Evolutionary conservation across 1,140 invertebrate species (phyloP).

Genomic region (Limonius californicus): DNA sequence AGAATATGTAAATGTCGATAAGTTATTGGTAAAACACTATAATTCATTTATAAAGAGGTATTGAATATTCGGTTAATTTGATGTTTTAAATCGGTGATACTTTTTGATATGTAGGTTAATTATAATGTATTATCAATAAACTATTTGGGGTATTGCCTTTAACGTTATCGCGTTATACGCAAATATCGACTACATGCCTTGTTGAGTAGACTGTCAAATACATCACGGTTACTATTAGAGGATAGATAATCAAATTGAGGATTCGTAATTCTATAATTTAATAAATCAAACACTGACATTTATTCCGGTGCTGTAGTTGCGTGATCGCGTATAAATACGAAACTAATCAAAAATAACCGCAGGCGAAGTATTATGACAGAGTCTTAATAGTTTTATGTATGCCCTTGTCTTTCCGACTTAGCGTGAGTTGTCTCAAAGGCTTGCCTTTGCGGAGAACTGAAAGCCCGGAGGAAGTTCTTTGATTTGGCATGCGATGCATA

Average conservation of each 20-base stretch:
- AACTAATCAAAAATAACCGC: slow-evolving; percentile 8
- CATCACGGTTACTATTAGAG: background rate
- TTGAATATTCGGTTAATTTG: no score
- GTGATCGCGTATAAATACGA: slow-evolving; percentile 4
- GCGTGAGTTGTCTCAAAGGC: background rate
- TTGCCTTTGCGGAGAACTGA: background rate
- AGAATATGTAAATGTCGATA: no score
- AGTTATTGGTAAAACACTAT: no score
- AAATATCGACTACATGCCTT: no score
- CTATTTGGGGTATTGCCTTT: no score
- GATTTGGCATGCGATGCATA: slow-evolving; percentile 3
- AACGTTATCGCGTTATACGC: no score
- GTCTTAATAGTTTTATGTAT: slow-evolving; percentile 14
- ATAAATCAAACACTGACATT: slow-evolving; percentile 11
- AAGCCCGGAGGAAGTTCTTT: slow-evolving; percentile 2
- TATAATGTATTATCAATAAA: no score
- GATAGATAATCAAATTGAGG: background rate
- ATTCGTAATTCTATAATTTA: slow-evolving; percentile 8
- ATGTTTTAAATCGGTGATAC: no score
- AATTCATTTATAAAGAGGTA: no score
- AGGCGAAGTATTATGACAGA: slow-evolving; percentile 4
- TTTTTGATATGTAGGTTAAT: no score
- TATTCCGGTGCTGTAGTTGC: background rate
- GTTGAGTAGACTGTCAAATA: background rate
- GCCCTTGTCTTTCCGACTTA: slow-evolving; percentile 5